phyloP scores from a whole-genome alignment of 37 sponge, comb jelly and placozoan genomes.

The Theonella swinhoei region DNA sequence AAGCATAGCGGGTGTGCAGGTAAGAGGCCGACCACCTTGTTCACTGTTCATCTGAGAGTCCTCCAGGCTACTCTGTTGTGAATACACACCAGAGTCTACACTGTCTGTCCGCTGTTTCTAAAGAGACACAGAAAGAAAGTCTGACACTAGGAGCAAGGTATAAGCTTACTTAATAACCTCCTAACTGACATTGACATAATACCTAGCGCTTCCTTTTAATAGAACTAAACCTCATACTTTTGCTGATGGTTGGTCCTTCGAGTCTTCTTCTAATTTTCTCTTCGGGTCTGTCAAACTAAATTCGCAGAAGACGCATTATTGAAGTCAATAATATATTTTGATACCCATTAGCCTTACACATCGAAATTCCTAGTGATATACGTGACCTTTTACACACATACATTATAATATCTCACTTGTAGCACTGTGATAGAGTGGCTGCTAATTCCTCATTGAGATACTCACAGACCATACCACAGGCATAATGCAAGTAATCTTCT shows the following conservation, averaged over 20 bases:
- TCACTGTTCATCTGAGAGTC: not conserved
- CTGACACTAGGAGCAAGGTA: too few relatives aligned
- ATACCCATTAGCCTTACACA: not conserved
- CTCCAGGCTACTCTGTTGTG: not conserved
- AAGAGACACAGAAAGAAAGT: not conserved
- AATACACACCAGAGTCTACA: not conserved
- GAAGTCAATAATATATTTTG: too few relatives aligned
- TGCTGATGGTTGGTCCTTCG: not conserved
- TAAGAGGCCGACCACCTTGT: not conserved
- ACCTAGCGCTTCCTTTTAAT: too few relatives aligned
- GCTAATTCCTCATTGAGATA: constrained; percentile 49
- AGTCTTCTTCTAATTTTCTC: too few relatives aligned
- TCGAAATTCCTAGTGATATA: not conserved
- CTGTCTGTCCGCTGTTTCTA: not conserved
- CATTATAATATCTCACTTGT: constrained; percentile 15
- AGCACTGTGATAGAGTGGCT: not conserved
- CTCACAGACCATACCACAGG: constrained; percentile 68
- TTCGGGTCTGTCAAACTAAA: not conserved
- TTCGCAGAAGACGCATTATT: too few relatives aligned
- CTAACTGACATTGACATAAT: too few relatives aligned
- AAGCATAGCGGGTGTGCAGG: not conserved
- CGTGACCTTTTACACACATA: not conserved
- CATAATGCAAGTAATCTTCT: constrained; percentile 66
- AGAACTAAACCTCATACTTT: not conserved
- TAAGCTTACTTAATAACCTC: too few relatives aligned